Conservation (phyloP, 2,888 invertebrate species). For the Junonia oenone region DNA sequence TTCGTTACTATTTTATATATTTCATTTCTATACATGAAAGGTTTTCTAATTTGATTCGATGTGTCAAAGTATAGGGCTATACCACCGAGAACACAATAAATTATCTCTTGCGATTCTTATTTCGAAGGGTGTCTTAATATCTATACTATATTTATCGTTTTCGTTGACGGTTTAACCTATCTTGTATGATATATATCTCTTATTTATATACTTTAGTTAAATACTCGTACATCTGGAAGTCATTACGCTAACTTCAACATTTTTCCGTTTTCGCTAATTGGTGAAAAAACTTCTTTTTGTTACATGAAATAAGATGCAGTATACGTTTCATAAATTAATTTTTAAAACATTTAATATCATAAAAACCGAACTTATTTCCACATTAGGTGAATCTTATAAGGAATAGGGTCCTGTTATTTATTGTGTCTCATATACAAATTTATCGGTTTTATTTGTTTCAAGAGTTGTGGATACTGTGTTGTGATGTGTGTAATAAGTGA, state of each 20-base stretch:
- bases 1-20: constrained; percentile 12
- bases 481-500: constrained; percentile 64
- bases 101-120: constrained; percentile 46
- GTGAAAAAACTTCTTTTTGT: constrained; percentile 17
- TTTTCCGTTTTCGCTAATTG: constrained; percentile 48
- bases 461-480: constrained; percentile 36
- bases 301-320: background rate
- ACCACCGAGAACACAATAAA: constrained; percentile 52
- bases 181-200: constrained; percentile 25
- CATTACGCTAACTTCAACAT: constrained; percentile 29
- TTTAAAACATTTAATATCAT: background rate
- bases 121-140: constrained; percentile 39
- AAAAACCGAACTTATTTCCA: background rate
- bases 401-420: constrained; percentile 3
- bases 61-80: constrained; percentile 63
- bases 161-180: constrained; percentile 24
- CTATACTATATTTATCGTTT: constrained; percentile 32
- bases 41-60: constrained; percentile 45
- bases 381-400: background rate
- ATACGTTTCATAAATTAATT: background rate
- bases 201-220: constrained; percentile 10
- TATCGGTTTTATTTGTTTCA: constrained; percentile 27
- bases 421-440: constrained; percentile 37
- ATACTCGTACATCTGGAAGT: constrained; percentile 58
- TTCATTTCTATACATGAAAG: constrained; percentile 3